Base-by-base conservation (phyloP, 23 tunicate genomes). In the Ciona savignyi region DNA sequence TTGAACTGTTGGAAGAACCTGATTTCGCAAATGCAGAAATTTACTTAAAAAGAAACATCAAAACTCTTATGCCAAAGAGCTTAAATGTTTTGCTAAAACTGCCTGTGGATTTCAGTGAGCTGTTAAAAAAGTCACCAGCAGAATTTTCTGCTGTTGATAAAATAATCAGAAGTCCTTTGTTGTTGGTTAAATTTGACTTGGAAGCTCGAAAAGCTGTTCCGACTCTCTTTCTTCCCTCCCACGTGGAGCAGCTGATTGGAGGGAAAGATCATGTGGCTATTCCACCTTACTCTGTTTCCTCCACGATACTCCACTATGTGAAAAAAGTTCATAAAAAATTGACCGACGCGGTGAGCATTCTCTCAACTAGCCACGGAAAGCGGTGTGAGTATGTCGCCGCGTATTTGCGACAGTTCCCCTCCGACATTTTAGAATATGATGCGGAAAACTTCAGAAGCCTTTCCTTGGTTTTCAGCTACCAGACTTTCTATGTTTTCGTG, bases 331-430 rank as follows among this genome's bases (percentile, higher is more conserved):
- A 77, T 24, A 72, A 82, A 27, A 72, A 78, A 23, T n/a, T 88
- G 30, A 32, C 65, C 3, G 87, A 82, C 9, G 34, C 81, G 4
- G 33, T 88, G 32, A 66, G 65, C 15, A 56, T 73, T 6, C 35
- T 88, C 72, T 27, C 56, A 33, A 82, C 83, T 22, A 81, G 89
- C 56, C 82, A 79, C 63, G 32, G 33, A 34, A 83, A 89, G 42
- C 26, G 96, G 74, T 56, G 89, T 25, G 96, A 89, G 78, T 89
- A 83, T 70, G 61, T 89, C 32, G 96, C 85, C 23, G 89, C 89
- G 6, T 89, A 83, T 70, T 76, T 83, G 0, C 51, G 73, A 25
- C 79, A 56, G 24, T 42, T 42, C 56, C 56, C 56, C 9, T 9
- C 56, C 11, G 74, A 83, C 34, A 68, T 74, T 31, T 51, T 89